phyloP scores from a whole-genome alignment of 2,797 vertebrate species.

The Falco concolor region DNA sequence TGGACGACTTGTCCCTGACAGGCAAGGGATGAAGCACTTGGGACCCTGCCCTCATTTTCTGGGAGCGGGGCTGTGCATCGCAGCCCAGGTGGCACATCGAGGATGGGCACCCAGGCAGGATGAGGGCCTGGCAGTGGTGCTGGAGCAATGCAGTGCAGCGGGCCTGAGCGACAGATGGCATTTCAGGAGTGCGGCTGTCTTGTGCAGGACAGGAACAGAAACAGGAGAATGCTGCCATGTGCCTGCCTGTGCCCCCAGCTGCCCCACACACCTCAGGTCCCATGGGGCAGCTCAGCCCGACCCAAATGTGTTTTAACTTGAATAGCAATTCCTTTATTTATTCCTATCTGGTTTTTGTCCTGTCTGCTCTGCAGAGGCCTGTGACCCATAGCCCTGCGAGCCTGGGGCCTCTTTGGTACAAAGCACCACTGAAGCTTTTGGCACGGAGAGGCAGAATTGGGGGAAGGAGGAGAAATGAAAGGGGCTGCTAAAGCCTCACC shows the following conservation, averaged over 20 bases:
- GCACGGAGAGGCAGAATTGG: neutral
- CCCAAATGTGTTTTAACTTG: neutral
- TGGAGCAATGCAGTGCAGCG: rapidly evolving
- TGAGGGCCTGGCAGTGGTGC: neutral
- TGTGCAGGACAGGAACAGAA: neutral
- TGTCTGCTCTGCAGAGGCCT: neutral
- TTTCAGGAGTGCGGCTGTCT: neutral
- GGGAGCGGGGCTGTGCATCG: neutral
- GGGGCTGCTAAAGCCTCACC: neutral
- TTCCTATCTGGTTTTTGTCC: neutral
- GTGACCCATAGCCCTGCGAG: neutral
- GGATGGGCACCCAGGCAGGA: neutral
- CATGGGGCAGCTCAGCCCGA: neutral
- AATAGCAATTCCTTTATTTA: neutral
- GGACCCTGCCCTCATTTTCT: neutral
- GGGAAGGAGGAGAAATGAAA: neutral
- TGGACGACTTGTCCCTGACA: neutral
- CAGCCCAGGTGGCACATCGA: rapidly evolving
- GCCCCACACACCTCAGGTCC: neutral
- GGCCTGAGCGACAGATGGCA: neutral
- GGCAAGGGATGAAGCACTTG: neutral
- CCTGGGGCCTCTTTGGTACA: neutral
- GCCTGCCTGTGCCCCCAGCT: neutral
- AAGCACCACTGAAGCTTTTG: neutral
- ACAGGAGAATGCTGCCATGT: neutral